These are phyloP conservation scores for Melanerpes formicivorus DNA, from an alignment of 2,113 vertebrate genomes.

Conservation along the genomic window DNA sequence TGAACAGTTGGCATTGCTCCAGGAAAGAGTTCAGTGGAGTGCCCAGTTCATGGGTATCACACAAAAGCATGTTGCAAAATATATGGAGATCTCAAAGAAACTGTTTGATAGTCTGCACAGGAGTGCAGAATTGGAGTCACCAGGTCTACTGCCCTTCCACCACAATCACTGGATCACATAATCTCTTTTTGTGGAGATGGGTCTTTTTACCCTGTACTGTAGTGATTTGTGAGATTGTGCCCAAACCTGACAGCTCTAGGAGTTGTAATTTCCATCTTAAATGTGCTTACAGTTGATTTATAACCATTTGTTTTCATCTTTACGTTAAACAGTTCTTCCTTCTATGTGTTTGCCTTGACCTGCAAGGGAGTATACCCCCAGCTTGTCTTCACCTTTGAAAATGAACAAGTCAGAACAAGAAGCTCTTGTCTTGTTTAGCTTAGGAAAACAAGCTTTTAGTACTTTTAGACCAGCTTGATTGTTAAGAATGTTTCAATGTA, in stretches of 20 bases:
- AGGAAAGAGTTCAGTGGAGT: background rate
- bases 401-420: conserved; percentile 16
- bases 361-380: background rate
- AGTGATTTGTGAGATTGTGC: background rate
- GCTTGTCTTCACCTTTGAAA: conserved; percentile 23
- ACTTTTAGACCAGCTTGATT: background rate
- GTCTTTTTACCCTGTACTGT: background rate
- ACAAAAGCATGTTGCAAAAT: background rate
- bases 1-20: background rate
- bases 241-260: background rate
- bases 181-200: background rate
- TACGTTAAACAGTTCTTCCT: background rate
- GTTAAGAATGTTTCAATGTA: conserved; percentile 1
- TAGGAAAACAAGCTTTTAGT: conserved; percentile 32
- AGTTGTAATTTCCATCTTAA: background rate
- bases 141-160: background rate
- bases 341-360: conserved; percentile 12
- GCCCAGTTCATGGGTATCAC: background rate
- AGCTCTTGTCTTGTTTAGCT: conserved; percentile 15
- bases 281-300: background rate
- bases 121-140: background rate
- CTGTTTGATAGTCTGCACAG: background rate
- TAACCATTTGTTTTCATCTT: conserved; percentile 20
- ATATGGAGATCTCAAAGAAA: background rate
- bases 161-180: background rate